Conservation (phyloP, 2,888 invertebrate species). For the Tetanocera ferruginea region DNA sequence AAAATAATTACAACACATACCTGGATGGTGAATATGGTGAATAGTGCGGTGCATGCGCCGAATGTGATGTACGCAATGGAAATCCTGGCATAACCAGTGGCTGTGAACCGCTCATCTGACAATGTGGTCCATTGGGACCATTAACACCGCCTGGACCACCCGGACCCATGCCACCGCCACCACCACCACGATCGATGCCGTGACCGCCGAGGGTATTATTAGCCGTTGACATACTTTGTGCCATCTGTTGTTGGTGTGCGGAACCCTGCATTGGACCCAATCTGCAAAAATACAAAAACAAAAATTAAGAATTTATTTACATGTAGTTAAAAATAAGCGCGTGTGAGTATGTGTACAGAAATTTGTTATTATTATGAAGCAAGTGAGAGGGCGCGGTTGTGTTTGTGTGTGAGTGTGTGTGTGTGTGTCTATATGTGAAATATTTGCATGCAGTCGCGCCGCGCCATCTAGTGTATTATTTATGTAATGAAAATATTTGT, state of each 20-base stretch:
- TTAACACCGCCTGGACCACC: slow-evolving; percentile 56
- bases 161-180: slow-evolving; percentile 52
- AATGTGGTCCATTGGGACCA: slow-evolving; percentile 73
- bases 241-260: slow-evolving; percentile 69
- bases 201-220: slow-evolving; percentile 72
- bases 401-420: slow-evolving; percentile 4
- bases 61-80: slow-evolving; percentile 79
- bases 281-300: slow-evolving; percentile 55
- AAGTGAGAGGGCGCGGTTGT: background rate
- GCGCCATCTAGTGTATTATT: slow-evolving; percentile 52
- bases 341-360: slow-evolving; percentile 25
- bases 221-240: slow-evolving; percentile 74
- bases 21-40: slow-evolving; percentile 93
- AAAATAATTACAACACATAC: slow-evolving; percentile 54
- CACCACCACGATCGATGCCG: slow-evolving; percentile 65
- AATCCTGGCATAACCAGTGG: slow-evolving; percentile 91
- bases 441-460: slow-evolving; percentile 48
- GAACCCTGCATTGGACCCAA: slow-evolving; percentile 66
- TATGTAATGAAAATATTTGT: slow-evolving; percentile 49
- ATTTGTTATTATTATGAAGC: slow-evolving; percentile 13
- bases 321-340: slow-evolving; percentile 1
- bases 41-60: slow-evolving; percentile 81
- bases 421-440: slow-evolving; percentile 10
- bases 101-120: slow-evolving; percentile 78
- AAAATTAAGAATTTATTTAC: slow-evolving; percentile 13